Evolutionary conservation across 2,797 vertebrate species (phyloP).

Genomic region (Ctenosaura bakeri): DNA sequence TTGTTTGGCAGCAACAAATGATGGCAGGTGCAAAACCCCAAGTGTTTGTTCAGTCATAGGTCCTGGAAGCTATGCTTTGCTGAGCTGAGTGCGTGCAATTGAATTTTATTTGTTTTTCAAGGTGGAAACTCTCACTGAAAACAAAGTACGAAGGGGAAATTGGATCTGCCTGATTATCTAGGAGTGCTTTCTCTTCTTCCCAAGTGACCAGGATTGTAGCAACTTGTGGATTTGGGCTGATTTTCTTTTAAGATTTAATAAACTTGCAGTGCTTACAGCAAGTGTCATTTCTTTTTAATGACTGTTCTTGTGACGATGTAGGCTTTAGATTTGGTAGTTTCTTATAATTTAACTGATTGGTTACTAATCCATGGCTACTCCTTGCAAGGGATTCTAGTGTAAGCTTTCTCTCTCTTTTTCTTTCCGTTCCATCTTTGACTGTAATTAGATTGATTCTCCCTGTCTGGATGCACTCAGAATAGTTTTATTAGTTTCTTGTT

Average conservation of each 20-base stretch:
- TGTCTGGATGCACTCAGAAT: background rate
- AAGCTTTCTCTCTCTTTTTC: background rate
- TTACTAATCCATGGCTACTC: background rate
- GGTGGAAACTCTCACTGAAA: background rate
- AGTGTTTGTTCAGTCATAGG: background rate
- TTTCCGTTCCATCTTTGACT: background rate
- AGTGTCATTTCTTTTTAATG: background rate
- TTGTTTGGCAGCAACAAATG: background rate
- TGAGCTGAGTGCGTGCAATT: background rate
- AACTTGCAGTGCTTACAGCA: background rate
- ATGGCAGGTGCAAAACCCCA: background rate
- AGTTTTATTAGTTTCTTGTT: background rate
- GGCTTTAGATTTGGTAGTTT: background rate
- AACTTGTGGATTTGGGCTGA: background rate
- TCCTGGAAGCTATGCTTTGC: background rate
- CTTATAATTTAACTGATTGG: background rate
- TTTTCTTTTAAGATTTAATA: too few relatives aligned
- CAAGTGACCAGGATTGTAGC: too few relatives aligned
- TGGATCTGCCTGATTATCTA: background rate
- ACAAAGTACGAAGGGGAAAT: background rate
- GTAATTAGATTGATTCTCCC: background rate
- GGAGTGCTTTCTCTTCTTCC: background rate
- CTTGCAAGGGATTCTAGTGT: background rate
- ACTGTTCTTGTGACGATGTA: background rate
- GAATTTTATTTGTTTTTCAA: conserved; percentile 16